Evolutionary conservation across 2,113 vertebrate species (phyloP), one percentile per base, ranked within the genome.

Genomic region (Coregonus clupeaformis): DNA sequence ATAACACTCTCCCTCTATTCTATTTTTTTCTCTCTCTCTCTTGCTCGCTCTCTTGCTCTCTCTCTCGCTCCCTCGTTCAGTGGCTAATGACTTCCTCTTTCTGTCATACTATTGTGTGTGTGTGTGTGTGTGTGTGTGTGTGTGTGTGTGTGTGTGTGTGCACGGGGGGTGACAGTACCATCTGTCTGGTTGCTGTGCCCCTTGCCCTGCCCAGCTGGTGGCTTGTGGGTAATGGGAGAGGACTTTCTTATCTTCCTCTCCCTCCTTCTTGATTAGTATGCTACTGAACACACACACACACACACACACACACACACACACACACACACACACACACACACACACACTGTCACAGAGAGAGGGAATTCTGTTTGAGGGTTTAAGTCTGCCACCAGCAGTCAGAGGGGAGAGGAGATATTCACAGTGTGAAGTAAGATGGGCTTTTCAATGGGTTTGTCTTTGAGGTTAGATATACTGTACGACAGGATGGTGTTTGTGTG

Each of bases 151-250:
- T 66, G 83, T 75, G 74, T 81, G 81, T 74, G 81, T 77, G 84
- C 80, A 87, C 85, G 89, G 86, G 89, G 89, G 91, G 91, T 92
- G 89, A 92, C 91, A 89, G 88, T 89, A 90, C 91, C 91, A 92
- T 92, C 89, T 92, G 91, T 92, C 89, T 89, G 86, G 86, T 88
- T 92, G 89, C 89, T 90, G 91, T 89, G 91, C 88, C 91, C 88
- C 89, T 91, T 89, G 89, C 89, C 90, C 88, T 91, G 89, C 91
- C 91, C 91, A 92, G 91, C 91, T 92, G 91, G 91, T 92, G 89
- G 89, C 89, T 89, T 91, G 88, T 84, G 89, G 91, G 90, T 91
- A 91, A 91, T 91, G 86, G 90, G 88, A 91, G 89, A 92, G 89
- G 91, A 92, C 91, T 92, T 92, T 89, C 91, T 92, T 90, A 90